Base-by-base conservation (phyloP, 2,888 invertebrate genomes). In the Volucella zonaria region DNA sequence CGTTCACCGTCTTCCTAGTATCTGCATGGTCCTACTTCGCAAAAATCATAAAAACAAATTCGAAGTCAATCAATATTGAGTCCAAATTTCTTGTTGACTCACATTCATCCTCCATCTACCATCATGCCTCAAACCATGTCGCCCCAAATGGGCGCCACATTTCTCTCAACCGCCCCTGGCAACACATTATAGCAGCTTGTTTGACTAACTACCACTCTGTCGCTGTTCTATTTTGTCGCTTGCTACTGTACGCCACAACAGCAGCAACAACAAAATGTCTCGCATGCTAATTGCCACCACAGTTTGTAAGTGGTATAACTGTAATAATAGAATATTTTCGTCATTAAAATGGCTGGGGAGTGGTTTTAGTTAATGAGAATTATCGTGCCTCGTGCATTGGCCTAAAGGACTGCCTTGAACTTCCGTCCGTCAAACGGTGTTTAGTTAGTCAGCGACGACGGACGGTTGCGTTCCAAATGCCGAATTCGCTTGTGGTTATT, bases 311-410 rank as follows among this genome's bases (percentile, higher is more conserved):
- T 70, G 70, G 31, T 49, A 49, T 70, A 70, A 62, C 40, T 45
- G 49, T 78, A 78, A 70, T 62, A 70, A 64, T 58, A 70, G 56
- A 62, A 78, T 64, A 78, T 71, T 78, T 78, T 70, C 49, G 70
- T 49, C 38, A 52, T 76, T 38, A 68, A 76, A 61, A 31, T 45
- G 49, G 6, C 45, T 8, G n/a, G 67, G 59, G 49, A 56, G 64
- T 62, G 42, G 61, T 49, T 64, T 70, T 71, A 70, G 62, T 71
- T 78, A 78, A 78, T 70, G 78, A 78, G 31, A 70, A 14, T 56
- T 18, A 56, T 51, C 40, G 54, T 51, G 52, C 42, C n/a, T 3
- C 8, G 52, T 8, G 61, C 61, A 62, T 14, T n/a, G 3, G 14
- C 49, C 8, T 14, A n/a, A 11, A 18, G 52, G 14, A 18, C 31